Conservation (phyloP, 2,888 invertebrate genomes). For the Rotaria sp. region DNA sequence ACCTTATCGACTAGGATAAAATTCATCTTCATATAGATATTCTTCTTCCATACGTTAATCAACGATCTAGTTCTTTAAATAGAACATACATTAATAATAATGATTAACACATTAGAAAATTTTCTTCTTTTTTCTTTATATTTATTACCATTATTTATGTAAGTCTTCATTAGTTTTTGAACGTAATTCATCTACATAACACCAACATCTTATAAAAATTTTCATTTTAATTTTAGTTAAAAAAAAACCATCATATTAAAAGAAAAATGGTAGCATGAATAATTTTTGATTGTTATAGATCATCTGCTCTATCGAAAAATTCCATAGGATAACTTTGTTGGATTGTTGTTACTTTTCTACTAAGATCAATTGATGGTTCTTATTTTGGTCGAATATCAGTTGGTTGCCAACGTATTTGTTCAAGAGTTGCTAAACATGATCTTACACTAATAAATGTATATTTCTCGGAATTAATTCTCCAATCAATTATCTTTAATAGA, state of each 20-base stretch:
- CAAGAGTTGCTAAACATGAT: neutral
- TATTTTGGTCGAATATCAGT: neutral
- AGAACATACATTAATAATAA: too few relatives aligned
- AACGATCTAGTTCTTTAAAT: conserved; percentile 90
- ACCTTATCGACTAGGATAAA: conserved; percentile 84
- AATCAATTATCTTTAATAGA: neutral
- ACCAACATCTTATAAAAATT: conserved; percentile 64
- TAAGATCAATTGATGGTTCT: neutral
- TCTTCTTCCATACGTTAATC: conserved; percentile 88
- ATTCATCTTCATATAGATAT: conserved; percentile 62
- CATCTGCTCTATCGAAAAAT: conserved; percentile 36
- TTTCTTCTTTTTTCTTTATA: neutral
- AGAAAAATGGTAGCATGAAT: too few relatives aligned
- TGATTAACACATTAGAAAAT: too few relatives aligned
- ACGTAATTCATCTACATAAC: conserved; percentile 80
- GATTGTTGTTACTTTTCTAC: neutral
- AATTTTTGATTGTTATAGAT: too few relatives aligned
- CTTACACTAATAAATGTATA: neutral
- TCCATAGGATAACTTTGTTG: conserved; percentile 30
- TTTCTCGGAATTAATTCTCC: neutral
- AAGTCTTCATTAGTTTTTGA: conserved; percentile 88
- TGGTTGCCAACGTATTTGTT: neutral
- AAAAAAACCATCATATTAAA: too few relatives aligned
- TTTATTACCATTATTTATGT: conserved; percentile 74
- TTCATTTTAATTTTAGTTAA: neutral